Evolutionary conservation across 2,888 invertebrate genomes (phyloP).

Genomic region (Drosophila lutescens): DNA sequence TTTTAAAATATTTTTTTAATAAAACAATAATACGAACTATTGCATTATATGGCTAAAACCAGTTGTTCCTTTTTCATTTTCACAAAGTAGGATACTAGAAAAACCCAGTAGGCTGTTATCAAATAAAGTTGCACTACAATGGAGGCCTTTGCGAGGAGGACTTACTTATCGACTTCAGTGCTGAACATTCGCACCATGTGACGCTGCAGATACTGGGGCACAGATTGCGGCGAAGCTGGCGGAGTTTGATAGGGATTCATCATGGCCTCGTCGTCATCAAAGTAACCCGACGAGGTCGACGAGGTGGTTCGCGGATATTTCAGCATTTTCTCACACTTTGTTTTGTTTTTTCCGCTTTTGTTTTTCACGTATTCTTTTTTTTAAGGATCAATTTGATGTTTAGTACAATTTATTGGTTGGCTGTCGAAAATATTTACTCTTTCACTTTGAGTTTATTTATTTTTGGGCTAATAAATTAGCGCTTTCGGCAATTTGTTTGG

Average conservation of each 20-base stretch:
- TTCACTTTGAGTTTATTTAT: constrained; percentile 18
- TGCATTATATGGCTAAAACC: too few relatives aligned
- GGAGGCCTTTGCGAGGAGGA: background rate
- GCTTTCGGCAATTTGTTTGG: constrained; percentile 7
- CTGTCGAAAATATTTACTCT: constrained; percentile 14
- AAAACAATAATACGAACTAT: too few relatives aligned
- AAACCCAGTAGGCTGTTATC: constrained; percentile 1
- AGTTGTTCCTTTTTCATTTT: background rate
- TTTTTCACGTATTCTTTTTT: background rate
- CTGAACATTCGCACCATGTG: constrained; percentile 84
- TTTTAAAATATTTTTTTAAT: too few relatives aligned
- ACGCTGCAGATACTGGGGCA: constrained; percentile 77
- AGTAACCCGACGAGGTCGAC: constrained; percentile 80
- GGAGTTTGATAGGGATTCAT: constrained; percentile 80
- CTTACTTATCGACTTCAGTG: constrained; percentile 83
- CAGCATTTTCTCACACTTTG: constrained; percentile 55
- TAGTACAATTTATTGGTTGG: background rate
- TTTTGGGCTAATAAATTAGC: constrained; percentile 15
- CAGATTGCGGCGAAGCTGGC: constrained; percentile 74
- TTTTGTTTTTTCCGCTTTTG: constrained; percentile 14
- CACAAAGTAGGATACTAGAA: background rate
- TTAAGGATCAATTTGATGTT: background rate
- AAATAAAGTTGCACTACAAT: background rate
- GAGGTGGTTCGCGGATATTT: constrained; percentile 82
- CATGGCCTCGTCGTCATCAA: constrained; percentile 79